A percentile compares a stretch with the other conserved stretches of the same genome.
Conservation (phyloP, 2,113 vertebrate genomes). For the Gorilla gorilla region DNA sequence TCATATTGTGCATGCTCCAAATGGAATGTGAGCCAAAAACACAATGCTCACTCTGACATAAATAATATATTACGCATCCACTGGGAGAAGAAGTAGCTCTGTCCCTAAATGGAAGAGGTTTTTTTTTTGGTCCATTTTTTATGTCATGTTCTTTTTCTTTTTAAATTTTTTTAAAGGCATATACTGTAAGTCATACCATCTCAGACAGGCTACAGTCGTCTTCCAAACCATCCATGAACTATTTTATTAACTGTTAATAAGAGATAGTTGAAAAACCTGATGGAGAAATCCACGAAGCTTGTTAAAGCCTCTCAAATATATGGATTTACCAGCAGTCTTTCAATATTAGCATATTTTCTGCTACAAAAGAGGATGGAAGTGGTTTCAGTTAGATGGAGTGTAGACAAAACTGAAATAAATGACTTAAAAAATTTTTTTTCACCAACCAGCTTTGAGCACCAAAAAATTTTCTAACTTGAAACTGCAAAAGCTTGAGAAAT, state of each 20-base stretch:
- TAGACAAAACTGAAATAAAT: conserved; percentile 56
- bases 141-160: conserved; percentile 48
- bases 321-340: conserved; percentile 19
- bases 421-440: conserved; percentile 2
- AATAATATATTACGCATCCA: conserved; percentile 49
- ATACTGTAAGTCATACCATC: background rate
- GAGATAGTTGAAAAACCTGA: conserved; percentile 43
- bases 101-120: background rate
- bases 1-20: conserved; percentile 42
- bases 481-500: conserved; percentile 38
- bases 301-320: background rate
- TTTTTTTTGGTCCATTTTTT: background rate
- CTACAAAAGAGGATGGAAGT: conserved; percentile 14
- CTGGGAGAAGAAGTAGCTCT: conserved; percentile 16
- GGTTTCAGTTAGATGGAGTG: conserved; percentile 21
- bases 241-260: conserved; percentile 63
- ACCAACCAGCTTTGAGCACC: background rate
- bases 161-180: background rate
- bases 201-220: conserved; percentile 27
- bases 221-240: conserved; percentile 48
- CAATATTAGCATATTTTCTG: conserved; percentile 44
- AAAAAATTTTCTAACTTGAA: background rate
- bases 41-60: conserved; percentile 42
- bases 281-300: conserved; percentile 41
- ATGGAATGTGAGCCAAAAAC: conserved; percentile 49